Percentiles rank a stretch among this genome's conserved stretches.
Conservation (phyloP, 2,113 vertebrate species). For the Casuarius casuarius region DNA sequence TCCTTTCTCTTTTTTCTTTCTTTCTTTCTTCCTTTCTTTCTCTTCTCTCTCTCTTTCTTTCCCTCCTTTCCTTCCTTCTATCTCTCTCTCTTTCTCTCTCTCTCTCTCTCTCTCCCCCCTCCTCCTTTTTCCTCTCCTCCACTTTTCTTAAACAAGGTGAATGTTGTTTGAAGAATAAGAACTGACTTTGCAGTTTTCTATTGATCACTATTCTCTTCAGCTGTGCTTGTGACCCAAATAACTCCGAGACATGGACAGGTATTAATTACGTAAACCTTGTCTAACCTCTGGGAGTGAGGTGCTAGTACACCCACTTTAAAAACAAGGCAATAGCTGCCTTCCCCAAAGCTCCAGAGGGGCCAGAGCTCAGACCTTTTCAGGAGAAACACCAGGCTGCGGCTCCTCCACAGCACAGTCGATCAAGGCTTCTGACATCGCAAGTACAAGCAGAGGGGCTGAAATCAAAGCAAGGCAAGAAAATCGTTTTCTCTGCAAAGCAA, state of each 20-base stretch:
- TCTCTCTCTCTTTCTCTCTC: background rate
- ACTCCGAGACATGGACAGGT: background rate
- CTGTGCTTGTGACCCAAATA: background rate
- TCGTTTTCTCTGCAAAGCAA: background rate
- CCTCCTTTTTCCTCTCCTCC: background rate
- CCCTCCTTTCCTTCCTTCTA: background rate
- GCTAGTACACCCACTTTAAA: background rate
- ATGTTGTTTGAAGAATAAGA: background rate
- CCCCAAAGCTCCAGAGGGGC: background rate
- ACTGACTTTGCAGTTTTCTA: background rate
- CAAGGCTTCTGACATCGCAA: background rate
- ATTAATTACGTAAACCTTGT: background rate
- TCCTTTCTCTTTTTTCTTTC: background rate
- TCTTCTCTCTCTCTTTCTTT: background rate
- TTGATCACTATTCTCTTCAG: background rate
- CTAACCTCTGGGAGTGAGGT: background rate
- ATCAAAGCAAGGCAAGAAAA: background rate
- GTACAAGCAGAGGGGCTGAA: background rate
- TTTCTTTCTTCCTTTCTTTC: background rate
- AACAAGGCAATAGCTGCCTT: background rate
- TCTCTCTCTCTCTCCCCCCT: background rate
- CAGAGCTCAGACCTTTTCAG: background rate
- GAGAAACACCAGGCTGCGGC: background rate
- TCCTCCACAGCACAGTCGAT: background rate
- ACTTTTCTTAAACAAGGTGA: background rate